Evolutionary conservation across 2,888 invertebrate species (phyloP).

Genomic region (Rotaria magnacalcarata): DNA sequence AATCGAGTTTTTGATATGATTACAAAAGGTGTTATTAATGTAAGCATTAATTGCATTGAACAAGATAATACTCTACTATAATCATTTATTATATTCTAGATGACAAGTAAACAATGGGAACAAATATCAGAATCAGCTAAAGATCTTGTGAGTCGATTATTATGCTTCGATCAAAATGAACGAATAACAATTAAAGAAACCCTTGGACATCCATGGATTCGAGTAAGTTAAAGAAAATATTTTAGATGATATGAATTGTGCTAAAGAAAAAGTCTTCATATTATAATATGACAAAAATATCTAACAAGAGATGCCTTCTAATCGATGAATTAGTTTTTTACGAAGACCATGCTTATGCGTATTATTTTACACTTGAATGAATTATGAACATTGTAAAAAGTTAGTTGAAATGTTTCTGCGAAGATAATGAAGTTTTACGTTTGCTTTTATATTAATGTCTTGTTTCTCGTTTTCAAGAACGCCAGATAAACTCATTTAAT

Average conservation of each 20-base stretch:
- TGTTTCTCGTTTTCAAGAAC: too few species aligned
- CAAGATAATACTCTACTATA: background rate
- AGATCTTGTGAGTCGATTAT: constrained; percentile 86
- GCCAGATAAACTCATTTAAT: too few species aligned
- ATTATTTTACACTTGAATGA: too few species aligned
- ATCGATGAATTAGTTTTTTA: background rate
- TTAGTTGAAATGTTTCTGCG: too few species aligned
- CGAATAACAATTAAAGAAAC: constrained; percentile 90
- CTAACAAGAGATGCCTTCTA: too few species aligned
- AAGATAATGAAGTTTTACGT: too few species aligned
- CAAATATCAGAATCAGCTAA: constrained; percentile 87
- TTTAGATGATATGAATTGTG: too few species aligned
- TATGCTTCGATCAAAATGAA: constrained; percentile 82
- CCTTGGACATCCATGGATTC: constrained; percentile 88
- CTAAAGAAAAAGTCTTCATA: too few species aligned
- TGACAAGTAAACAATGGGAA: constrained; percentile 83
- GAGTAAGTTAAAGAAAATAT: constrained; percentile 65
- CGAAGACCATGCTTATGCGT: too few species aligned
- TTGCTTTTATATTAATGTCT: too few species aligned
- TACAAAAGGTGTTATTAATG: constrained; percentile 57
- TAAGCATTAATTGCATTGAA: background rate
- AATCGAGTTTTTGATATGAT: constrained; percentile 86
- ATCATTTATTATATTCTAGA: constrained; percentile 63
- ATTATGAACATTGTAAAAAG: too few species aligned
- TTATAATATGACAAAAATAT: too few species aligned